Evolutionary conservation across 2,888 invertebrate genomes (phyloP).

Genomic region (Drosophila lacicola): DNA sequence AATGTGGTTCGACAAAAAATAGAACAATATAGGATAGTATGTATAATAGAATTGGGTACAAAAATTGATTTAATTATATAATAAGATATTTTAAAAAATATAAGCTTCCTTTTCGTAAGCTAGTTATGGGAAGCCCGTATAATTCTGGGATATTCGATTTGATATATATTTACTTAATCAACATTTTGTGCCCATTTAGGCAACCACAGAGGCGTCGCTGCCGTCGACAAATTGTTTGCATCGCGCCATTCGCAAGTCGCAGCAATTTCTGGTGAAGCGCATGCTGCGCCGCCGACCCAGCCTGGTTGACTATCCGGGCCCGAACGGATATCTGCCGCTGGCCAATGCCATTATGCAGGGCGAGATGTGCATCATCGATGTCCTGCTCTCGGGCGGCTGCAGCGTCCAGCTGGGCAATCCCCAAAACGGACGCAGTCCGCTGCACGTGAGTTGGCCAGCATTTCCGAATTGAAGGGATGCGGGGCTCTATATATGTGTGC

Average conservation of each 20-base stretch:
- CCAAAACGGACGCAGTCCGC: constrained; percentile 80
- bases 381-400: constrained; percentile 81
- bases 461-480: not conserved
- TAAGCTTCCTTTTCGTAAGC: too few relatives aligned
- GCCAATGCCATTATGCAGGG: constrained; percentile 83
- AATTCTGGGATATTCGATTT: too few relatives aligned
- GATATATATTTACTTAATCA: not conserved
- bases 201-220: constrained; percentile 74
- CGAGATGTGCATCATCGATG: constrained; percentile 83
- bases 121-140: too few relatives aligned
- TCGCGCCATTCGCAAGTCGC: constrained; percentile 83
- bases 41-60: too few relatives aligned
- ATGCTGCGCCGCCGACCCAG: constrained; percentile 81
- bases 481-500: too few relatives aligned
- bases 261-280: constrained; percentile 83
- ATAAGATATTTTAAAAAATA: too few relatives aligned
- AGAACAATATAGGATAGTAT: too few relatives aligned
- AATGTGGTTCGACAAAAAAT: too few relatives aligned
- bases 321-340: constrained; percentile 83
- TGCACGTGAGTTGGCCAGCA: constrained; percentile 76
- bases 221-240: constrained; percentile 81
- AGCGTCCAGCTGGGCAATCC: constrained; percentile 82
- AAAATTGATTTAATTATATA: too few relatives aligned
- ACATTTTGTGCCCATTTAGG: constrained; percentile 55
- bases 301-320: constrained; percentile 82